phyloP scores from a whole-genome alignment of 2,888 invertebrate species.

The Pammene aurita region DNA sequence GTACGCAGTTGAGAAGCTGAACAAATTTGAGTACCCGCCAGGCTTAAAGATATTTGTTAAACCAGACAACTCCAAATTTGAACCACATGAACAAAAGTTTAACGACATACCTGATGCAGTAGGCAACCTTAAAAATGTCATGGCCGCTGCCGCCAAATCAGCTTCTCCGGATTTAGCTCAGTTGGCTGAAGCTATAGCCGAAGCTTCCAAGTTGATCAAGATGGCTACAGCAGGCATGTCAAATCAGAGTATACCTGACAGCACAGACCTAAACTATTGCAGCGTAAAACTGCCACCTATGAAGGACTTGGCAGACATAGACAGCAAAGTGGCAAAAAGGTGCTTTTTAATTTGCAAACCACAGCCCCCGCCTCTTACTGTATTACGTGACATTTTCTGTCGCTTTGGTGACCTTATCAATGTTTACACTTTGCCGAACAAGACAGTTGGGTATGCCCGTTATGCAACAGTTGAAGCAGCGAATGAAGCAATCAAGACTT shows the following conservation, averaged over 20 bases:
- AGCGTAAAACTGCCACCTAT: constrained; percentile 88
- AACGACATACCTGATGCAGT: constrained; percentile 60
- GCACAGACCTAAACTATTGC: constrained; percentile 79
- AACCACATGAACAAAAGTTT: constrained; percentile 54
- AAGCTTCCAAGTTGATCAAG: constrained; percentile 89
- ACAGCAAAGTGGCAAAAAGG: constrained; percentile 86
- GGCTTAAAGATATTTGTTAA: constrained; percentile 91
- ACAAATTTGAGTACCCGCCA: constrained; percentile 96
- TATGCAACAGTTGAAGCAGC: constrained; percentile 90
- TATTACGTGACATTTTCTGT: constrained; percentile 94
- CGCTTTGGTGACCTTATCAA: constrained; percentile 95
- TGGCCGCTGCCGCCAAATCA: constrained; percentile 54
- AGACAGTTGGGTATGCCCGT: constrained; percentile 96
- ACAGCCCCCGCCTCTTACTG: constrained; percentile 88
- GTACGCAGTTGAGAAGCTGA: constrained; percentile 92
- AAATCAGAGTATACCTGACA: constrained; percentile 55
- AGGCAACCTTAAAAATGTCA: constrained; percentile 63
- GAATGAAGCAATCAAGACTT: constrained; percentile 85
- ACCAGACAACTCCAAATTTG: constrained; percentile 77
- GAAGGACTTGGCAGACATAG: constrained; percentile 87
- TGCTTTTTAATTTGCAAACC: constrained; percentile 87
- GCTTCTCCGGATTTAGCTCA: constrained; percentile 84
- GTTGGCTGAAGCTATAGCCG: constrained; percentile 89
- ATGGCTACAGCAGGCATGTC: constrained; percentile 78
- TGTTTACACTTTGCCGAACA: constrained; percentile 93